Conservation (phyloP, 1,140 invertebrate genomes). For the Monochamus saltuarius region DNA sequence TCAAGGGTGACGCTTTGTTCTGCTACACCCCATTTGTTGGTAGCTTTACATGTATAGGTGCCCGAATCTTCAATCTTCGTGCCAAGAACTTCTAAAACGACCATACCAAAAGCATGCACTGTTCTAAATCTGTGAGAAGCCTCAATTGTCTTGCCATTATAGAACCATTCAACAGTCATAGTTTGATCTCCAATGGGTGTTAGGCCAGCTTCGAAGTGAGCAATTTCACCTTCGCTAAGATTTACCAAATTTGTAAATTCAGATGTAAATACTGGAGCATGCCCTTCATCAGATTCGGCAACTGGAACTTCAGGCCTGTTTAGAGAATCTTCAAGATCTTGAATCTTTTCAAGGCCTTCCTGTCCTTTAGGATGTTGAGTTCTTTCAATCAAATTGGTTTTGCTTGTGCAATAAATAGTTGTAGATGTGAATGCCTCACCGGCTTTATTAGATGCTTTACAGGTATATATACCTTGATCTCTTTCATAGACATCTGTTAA, state of each 20-base stretch:
- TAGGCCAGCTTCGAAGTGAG: slow-evolving; percentile 91
- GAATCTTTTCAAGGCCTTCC: slow-evolving; percentile 86
- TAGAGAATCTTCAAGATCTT: slow-evolving; percentile 85
- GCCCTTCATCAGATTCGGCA: slow-evolving; percentile 73
- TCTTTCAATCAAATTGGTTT: slow-evolving; percentile 79
- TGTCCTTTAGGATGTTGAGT: slow-evolving; percentile 93
- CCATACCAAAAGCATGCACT: slow-evolving; percentile 93
- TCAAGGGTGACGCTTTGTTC: slow-evolving; percentile 82
- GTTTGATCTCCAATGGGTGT: slow-evolving; percentile 92
- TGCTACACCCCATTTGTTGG: slow-evolving; percentile 84
- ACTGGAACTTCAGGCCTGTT: slow-evolving; percentile 66
- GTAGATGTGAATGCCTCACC: slow-evolving; percentile 92
- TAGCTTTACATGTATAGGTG: slow-evolving; percentile 81
- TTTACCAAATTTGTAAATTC: slow-evolving; percentile 81
- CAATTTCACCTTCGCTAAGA: slow-evolving; percentile 85
- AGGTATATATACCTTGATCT: slow-evolving; percentile 93
- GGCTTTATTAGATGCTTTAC: slow-evolving; percentile 80
- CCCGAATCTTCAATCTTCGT: slow-evolving; percentile 87
- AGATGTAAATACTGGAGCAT: slow-evolving; percentile 84
- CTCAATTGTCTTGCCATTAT: slow-evolving; percentile 85
- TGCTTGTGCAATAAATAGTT: slow-evolving; percentile 79
- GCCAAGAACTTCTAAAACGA: slow-evolving; percentile 90
- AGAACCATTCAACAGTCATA: slow-evolving; percentile 98
- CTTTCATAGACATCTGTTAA: slow-evolving; percentile 86
- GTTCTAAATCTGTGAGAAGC: slow-evolving; percentile 87